These are phyloP conservation scores for Melanostigma gelatinosum DNA, from an alignment of 2,113 vertebrate genomes.

Conservation along the genomic window DNA sequence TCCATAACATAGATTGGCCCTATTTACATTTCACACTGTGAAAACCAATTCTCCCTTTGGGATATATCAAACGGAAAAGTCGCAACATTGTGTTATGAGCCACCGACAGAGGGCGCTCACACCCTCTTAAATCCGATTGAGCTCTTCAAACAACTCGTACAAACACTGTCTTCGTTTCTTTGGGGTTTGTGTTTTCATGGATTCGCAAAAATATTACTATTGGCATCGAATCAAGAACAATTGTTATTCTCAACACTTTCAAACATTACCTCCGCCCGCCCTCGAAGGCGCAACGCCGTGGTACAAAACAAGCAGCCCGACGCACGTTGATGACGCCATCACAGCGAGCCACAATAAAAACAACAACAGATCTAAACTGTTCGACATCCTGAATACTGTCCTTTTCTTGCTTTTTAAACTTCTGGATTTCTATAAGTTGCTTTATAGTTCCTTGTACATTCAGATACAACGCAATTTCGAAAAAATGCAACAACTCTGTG, in stretches of 20 bases:
- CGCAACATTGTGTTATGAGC: not conserved
- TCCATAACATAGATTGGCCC: no score
- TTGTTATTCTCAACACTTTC: not conserved
- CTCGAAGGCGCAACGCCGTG: not conserved
- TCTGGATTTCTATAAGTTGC: not conserved
- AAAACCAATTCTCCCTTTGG: not conserved
- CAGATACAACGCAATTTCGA: accelerated
- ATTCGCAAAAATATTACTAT: not conserved
- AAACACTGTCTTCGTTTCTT: not conserved
- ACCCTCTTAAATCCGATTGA: not conserved
- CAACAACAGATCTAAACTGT: slow-evolving; percentile 74
- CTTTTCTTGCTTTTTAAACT: not conserved
- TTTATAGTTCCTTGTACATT: not conserved
- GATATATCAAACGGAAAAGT: not conserved
- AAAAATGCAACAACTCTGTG: accelerated
- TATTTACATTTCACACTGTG: no score
- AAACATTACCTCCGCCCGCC: slow-evolving; percentile 3
- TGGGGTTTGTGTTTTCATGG: not conserved
- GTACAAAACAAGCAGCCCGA: accelerated
- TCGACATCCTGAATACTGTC: not conserved
- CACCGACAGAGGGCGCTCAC: not conserved
- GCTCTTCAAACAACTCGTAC: not conserved
- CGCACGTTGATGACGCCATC: slow-evolving; percentile 74
- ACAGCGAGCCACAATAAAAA: slow-evolving; percentile 55
- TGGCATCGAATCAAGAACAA: accelerated